These are phyloP conservation scores for Sinopyrophorus schimmeli DNA, from an alignment of 2,888 invertebrate species.

Conservation along the genomic window DNA sequence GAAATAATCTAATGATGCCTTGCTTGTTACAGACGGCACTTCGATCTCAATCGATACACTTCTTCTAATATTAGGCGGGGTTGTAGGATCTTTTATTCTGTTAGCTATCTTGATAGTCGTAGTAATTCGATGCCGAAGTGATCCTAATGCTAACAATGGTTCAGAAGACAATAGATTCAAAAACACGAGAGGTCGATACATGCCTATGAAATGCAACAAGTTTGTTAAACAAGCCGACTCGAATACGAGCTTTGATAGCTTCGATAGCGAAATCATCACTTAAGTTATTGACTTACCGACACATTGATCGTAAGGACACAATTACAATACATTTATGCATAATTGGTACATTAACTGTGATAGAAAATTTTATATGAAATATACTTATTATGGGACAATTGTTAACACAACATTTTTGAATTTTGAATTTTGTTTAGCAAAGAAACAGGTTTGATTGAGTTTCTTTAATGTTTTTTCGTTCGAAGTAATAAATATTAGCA, in stretches of 20 bases:
- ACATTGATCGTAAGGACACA: too few species aligned
- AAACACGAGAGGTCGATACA: slow-evolving; percentile 21
- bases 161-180: slow-evolving; percentile 19
- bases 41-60: slow-evolving; percentile 76
- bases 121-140: slow-evolving; percentile 63
- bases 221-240: slow-evolving; percentile 20
- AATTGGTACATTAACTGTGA: too few species aligned
- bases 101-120: slow-evolving; percentile 67
- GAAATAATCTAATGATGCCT: neutral
- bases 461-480: too few species aligned
- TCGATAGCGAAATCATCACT: slow-evolving; percentile 26
- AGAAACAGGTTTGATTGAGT: too few species aligned
- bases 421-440: too few species aligned
- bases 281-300: too few species aligned
- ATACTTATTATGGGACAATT: too few species aligned
- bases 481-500: too few species aligned
- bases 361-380: too few species aligned
- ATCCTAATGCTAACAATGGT: slow-evolving; percentile 24
- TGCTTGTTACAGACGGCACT: slow-evolving; percentile 11
- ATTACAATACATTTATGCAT: too few species aligned
- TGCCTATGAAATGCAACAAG: slow-evolving; percentile 25
- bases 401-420: too few species aligned
- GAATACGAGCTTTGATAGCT: slow-evolving; percentile 27
- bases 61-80: slow-evolving; percentile 72
- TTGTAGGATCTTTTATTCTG: slow-evolving; percentile 69